Conservation (phyloP, 2,113 vertebrate species). For the Nerophis ophidion region DNA sequence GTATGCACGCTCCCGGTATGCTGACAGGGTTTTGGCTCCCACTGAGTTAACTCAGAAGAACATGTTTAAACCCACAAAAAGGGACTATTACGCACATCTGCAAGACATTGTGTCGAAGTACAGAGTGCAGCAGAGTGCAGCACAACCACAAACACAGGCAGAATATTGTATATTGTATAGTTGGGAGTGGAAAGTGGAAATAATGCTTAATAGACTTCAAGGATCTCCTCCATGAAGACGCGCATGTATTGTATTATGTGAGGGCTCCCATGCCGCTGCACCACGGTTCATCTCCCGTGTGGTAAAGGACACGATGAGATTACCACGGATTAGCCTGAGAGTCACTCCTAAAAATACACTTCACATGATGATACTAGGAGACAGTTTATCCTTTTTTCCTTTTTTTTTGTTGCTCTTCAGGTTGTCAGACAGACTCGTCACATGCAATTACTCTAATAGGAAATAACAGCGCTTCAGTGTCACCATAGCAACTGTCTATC, state of each 20-base stretch:
- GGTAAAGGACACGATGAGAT: constrained; percentile 29
- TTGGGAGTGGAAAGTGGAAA: constrained; percentile 32
- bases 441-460: constrained; percentile 4
- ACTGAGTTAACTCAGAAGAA: constrained; percentile 42
- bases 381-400: neutral
- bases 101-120: constrained; percentile 58
- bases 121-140: constrained; percentile 29
- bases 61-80: constrained; percentile 50
- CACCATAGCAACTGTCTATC: constrained; percentile 38
- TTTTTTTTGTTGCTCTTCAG: neutral
- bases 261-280: constrained; percentile 9
- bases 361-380: neutral
- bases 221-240: constrained; percentile 24
- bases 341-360: constrained; percentile 32
- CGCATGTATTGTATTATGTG: constrained; percentile 18
- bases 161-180: constrained; percentile 17
- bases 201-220: constrained; percentile 12
- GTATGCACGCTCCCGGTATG: neutral
- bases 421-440: neutral
- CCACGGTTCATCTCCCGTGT: constrained; percentile 13
- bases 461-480: constrained; percentile 9
- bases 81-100: constrained; percentile 61
- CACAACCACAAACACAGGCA: constrained; percentile 21
- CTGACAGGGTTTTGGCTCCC: constrained; percentile 29
- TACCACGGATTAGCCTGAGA: constrained; percentile 28